Conservation (phyloP, 2,113 vertebrate species). For the Bambusicola thoracicus region DNA sequence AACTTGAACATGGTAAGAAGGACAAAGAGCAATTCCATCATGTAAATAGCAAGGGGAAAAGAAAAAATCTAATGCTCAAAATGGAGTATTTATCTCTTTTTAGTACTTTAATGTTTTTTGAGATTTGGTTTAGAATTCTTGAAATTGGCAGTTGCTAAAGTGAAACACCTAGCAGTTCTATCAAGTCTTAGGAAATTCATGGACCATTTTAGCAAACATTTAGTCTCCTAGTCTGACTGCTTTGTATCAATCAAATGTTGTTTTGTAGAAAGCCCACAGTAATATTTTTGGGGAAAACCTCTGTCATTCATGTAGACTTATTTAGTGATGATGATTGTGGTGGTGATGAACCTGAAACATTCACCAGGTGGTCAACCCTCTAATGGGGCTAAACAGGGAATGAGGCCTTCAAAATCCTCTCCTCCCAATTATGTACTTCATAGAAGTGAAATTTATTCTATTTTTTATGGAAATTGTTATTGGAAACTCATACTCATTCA, state of each 20-base stretch:
- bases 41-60: not conserved
- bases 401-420: not conserved
- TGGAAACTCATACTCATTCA: not conserved
- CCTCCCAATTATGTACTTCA: not conserved
- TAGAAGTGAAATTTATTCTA: not conserved
- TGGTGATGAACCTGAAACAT: not conserved
- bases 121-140: not conserved
- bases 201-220: not conserved
- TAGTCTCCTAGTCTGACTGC: not conserved
- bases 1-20: not conserved
- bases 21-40: not conserved
- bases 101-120: not conserved
- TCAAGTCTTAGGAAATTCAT: not conserved
- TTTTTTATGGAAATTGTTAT: not conserved
- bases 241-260: not conserved
- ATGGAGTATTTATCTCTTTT: not conserved
- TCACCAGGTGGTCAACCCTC: not conserved
- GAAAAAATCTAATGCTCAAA: not conserved
- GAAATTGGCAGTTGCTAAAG: not conserved
- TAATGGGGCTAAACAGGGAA: not conserved
- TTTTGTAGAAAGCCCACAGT: not conserved
- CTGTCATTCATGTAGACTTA: not conserved
- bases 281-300: not conserved
- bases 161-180: not conserved
- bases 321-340: not conserved